These are phyloP conservation scores for Poliocrania exsul DNA, from an alignment of 2,797 vertebrate genomes.

Conservation along the genomic window DNA sequence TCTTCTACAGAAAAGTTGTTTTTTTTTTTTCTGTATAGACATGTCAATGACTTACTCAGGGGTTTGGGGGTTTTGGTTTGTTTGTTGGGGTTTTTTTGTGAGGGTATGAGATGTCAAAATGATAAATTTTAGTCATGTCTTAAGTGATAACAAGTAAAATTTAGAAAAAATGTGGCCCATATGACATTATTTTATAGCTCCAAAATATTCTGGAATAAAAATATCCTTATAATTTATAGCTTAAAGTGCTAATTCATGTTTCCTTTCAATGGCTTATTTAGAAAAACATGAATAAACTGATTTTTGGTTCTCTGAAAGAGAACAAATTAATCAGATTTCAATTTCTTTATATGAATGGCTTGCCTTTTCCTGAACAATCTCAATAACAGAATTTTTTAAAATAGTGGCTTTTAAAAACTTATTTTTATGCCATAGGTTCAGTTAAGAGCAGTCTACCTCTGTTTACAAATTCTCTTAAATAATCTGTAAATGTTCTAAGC, in stretches of 20 bases:
- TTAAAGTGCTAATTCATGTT: neutral
- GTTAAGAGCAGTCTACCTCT: neutral
- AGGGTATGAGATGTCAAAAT: neutral
- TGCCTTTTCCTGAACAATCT: neutral
- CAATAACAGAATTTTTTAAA: neutral
- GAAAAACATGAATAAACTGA: neutral
- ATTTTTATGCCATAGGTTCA: neutral
- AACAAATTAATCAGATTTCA: neutral
- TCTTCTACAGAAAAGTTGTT: too few relatives aligned
- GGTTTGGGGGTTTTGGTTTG: fast-evolving
- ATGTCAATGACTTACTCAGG: neutral
- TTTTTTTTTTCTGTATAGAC: neutral
- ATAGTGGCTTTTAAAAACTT: neutral
- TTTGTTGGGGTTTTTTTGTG: neutral
- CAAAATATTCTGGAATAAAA: neutral
- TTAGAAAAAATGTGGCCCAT: neutral
- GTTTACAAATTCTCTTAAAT: neutral
- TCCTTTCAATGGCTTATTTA: neutral
- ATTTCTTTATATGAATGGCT: neutral
- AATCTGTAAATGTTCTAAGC: neutral
- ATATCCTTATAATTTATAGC: neutral
- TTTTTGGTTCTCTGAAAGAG: neutral
- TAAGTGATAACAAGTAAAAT: neutral
- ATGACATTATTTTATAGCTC: neutral
- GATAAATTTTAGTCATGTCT: neutral